phyloP scores from a whole-genome alignment of 2,888 invertebrate species.

The Drosophila neutralis region DNA sequence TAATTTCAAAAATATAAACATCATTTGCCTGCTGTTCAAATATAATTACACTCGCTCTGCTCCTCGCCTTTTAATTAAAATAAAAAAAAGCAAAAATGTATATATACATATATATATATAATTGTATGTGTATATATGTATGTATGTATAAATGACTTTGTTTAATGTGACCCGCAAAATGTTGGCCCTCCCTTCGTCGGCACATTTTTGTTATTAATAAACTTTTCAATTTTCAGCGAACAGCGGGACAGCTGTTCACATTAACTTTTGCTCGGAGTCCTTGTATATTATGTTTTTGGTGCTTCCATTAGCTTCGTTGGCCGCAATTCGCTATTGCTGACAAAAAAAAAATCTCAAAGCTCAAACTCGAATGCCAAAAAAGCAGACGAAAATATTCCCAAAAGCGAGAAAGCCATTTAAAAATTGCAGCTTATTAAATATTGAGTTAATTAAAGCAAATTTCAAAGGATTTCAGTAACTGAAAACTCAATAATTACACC shows the following conservation, averaged over 20 bases:
- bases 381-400: slow-evolving; percentile 1
- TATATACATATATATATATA: slow-evolving; percentile 2
- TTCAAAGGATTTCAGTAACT: slow-evolving; percentile 62
- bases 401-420: not conserved
- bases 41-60: slow-evolving; percentile 65
- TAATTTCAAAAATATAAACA: slow-evolving; percentile 78
- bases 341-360: slow-evolving; percentile 55
- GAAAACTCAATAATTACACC: slow-evolving; percentile 41
- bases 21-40: slow-evolving; percentile 71
- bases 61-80: slow-evolving; percentile 70
- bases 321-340: slow-evolving; percentile 51
- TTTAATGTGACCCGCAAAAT: slow-evolving; percentile 46
- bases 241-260: slow-evolving; percentile 65
- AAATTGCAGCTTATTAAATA: slow-evolving; percentile 53
- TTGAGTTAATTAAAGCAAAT: slow-evolving; percentile 67
- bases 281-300: slow-evolving; percentile 30
- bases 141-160: slow-evolving; percentile 34
- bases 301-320: slow-evolving; percentile 54
- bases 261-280: slow-evolving; percentile 59
- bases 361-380: slow-evolving; percentile 57
- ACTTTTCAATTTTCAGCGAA: slow-evolving; percentile 72
- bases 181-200: slow-evolving; percentile 7
- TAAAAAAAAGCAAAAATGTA: slow-evolving; percentile 14
- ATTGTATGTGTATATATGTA: slow-evolving; percentile 9
- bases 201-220: slow-evolving; percentile 71